A percentile compares a stretch with the other conserved stretches of the same genome.
Evolutionary conservation across 2,113 vertebrate species (phyloP).

Genomic region (Ptyas mucosa): DNA sequence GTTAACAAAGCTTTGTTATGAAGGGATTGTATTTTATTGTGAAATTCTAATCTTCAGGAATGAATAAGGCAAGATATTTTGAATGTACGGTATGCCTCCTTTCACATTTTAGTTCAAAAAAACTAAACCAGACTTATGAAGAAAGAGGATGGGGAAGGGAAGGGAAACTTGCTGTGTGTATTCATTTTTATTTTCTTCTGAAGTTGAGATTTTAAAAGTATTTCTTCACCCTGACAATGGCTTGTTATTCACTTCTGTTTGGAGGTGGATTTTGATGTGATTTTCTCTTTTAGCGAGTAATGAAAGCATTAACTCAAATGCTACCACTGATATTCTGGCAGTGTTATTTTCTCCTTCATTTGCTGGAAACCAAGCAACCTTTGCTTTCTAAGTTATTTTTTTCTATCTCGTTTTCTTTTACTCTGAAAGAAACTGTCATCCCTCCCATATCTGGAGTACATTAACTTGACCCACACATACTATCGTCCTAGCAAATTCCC

Average conservation of each 20-base stretch:
- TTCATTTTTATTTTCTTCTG: slow-evolving; percentile 41
- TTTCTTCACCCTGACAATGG: slow-evolving; percentile 35
- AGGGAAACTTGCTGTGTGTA: slow-evolving; percentile 17
- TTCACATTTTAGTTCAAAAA: not conserved
- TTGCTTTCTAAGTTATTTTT: not conserved
- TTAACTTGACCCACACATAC: not conserved
- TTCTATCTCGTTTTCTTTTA: slow-evolving; percentile 1
- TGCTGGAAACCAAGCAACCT: slow-evolving; percentile 4
- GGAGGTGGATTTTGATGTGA: slow-evolving; percentile 39
- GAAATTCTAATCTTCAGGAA: not conserved
- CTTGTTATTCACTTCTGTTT: slow-evolving; percentile 41
- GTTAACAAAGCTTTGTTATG: not conserved
- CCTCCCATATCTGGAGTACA: slow-evolving; percentile 10
- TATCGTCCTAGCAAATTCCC: slow-evolving; percentile 33
- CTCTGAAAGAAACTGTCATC: not conserved
- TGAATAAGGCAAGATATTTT: not conserved
- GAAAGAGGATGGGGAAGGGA: not conserved
- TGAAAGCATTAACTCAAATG: slow-evolving; percentile 42
- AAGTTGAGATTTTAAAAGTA: slow-evolving; percentile 29
- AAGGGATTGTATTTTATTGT: not conserved
- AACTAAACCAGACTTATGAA: not conserved
- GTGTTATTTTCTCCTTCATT: slow-evolving; percentile 29
- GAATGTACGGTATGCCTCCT: not conserved
- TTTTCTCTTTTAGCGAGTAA: slow-evolving; percentile 35
- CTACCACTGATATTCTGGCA: not conserved